phyloP scores from a whole-genome alignment of 2,113 vertebrate genomes.

The Hemibagrus wyckioides region DNA sequence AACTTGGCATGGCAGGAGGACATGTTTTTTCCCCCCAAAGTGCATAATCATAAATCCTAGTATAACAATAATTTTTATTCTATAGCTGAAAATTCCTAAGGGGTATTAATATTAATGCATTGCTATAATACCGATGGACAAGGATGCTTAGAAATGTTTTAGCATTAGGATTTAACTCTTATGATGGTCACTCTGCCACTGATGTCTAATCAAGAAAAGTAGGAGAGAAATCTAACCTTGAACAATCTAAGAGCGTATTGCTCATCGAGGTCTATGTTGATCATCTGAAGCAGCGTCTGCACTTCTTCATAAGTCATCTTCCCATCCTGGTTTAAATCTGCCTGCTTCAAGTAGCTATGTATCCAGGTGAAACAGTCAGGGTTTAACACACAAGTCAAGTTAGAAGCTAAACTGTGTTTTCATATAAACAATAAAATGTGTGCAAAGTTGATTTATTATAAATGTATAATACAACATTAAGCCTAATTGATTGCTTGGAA shows the following conservation, averaged over 20 bases:
- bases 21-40: background rate
- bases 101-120: background rate
- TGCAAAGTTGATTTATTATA: background rate
- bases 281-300: slow-evolving; percentile 88
- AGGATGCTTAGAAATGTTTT: background rate
- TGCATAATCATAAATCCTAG: background rate
- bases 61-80: background rate
- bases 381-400: slow-evolving; percentile 24
- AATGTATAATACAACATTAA: background rate
- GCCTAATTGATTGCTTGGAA: background rate
- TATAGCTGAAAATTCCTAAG: background rate
- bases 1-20: background rate
- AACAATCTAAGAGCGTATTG: slow-evolving; percentile 86
- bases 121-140: background rate
- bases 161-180: background rate
- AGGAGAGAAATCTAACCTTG: slow-evolving; percentile 73
- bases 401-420: background rate
- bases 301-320: slow-evolving; percentile 95
- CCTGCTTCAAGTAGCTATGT: slow-evolving; percentile 82
- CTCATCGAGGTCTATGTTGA: slow-evolving; percentile 90
- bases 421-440: background rate
- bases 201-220: background rate
- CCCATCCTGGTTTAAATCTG: slow-evolving; percentile 87
- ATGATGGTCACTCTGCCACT: background rate
- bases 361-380: slow-evolving; percentile 84